Evolutionary conservation across 2,797 vertebrate species (phyloP), one percentile per base, ranked within the genome.

Genomic region (Artibeus lituratus): DNA sequence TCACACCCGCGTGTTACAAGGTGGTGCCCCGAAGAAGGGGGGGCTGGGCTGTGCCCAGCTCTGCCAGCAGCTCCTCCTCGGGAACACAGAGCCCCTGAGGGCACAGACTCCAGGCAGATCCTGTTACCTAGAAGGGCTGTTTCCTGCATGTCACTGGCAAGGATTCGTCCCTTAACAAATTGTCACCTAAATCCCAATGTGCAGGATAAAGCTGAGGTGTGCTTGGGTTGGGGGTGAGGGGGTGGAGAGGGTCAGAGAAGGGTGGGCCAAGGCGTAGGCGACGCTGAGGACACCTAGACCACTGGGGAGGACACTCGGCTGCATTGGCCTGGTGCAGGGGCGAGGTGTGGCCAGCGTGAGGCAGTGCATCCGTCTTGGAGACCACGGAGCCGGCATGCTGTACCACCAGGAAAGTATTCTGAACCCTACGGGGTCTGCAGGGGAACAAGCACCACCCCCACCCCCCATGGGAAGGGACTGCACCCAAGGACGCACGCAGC

Each of bases 321-420:
- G 14, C 76, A 24, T 83, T 2, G 0, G 29, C 9, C 47, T 12
- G 9, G 57, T 49, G 59, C 59, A 9, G 15, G 8, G 0, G 2
- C 29, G 37, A 77, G 47, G 49, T 42, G 1, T 14, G 22, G 55
- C 29, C 18, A 10, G 32, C 0, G 0, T 14, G 21, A 5, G 49
- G 19, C 39, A 8, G 4, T 29, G 59, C 1, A 5, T 57, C 32
- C 19, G 10, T 59, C 70, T 12, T 57, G 15, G 90, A 78, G 42
- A 69, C 32, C 57, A n/a, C 21, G 47, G 59, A 2, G 19, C 55
- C 76, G 7, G 5, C 53, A 11, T 59, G 57, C 35, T n/a, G 12
- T 47, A 21, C n/a, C 29, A 10, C 4, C 10, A 62, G 59, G 87
- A 51, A n/a, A 42, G 35, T 10, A 24, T 37, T 69, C 51, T 37